Conservation (phyloP, 2,113 vertebrate genomes). For the Eptesicus fuscus region DNA sequence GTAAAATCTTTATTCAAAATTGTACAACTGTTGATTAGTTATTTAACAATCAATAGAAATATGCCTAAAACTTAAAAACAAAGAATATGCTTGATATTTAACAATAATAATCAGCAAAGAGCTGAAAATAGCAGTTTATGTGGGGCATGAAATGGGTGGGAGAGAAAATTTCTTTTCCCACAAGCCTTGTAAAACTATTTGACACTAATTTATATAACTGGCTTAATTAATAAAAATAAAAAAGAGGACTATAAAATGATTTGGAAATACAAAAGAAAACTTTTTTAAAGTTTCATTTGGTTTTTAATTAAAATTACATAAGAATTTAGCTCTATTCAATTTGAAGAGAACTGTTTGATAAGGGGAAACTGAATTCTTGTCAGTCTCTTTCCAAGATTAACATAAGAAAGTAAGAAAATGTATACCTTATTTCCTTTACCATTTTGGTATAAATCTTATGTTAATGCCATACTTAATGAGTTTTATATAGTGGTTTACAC, state of each 20-base stretch:
- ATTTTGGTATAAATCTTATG: neutral
- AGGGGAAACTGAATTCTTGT: neutral
- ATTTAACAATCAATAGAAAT: constrained; percentile 1
- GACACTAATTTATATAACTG: neutral
- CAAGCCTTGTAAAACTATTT: neutral
- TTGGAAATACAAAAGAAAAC: neutral
- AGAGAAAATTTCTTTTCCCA: neutral
- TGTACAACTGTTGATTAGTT: neutral
- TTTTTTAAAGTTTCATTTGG: constrained; percentile 17
- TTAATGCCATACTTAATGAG: neutral
- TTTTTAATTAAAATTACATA: constrained; percentile 17
- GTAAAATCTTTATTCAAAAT: neutral
- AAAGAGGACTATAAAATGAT: neutral
- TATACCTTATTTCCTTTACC: neutral
- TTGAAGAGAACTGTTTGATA: neutral
- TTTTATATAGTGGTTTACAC: neutral
- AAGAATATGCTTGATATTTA: neutral
- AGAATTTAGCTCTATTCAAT: neutral
- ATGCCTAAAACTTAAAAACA: neutral
- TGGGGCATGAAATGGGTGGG: neutral
- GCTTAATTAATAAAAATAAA: neutral
- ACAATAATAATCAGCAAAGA: neutral
- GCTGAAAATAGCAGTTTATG: neutral
- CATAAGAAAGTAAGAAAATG: neutral
- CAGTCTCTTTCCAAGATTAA: neutral